phyloP scores from a whole-genome alignment of 2,888 invertebrate genomes.

The Octonoba sinensis region DNA sequence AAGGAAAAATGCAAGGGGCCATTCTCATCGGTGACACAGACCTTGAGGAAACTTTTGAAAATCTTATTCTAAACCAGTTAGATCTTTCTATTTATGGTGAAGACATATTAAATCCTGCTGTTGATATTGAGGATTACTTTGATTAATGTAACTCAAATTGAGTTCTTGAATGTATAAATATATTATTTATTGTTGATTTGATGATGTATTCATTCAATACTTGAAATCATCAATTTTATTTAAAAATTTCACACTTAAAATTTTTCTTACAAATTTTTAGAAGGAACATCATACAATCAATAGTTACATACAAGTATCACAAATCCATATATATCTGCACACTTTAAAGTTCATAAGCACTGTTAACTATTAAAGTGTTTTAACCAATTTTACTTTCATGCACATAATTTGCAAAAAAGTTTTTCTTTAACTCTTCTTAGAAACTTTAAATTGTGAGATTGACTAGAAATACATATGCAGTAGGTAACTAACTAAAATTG shows the following conservation, averaged over 20 bases:
- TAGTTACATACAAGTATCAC: too few species aligned
- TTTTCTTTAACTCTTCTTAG: too few species aligned
- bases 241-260: too few species aligned
- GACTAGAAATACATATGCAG: conserved; percentile 36
- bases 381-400: too few species aligned
- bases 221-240: too few species aligned
- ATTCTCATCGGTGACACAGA: conserved; percentile 97
- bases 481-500: conserved; percentile 32
- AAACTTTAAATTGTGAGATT: conserved; percentile 40
- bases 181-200: not conserved
- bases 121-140: conserved; percentile 99
- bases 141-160: conserved; percentile 76
- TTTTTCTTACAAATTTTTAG: too few species aligned
- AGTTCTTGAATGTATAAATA: not conserved
- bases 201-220: too few species aligned
- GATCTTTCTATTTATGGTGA: conserved; percentile 90
- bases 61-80: conserved; percentile 93
- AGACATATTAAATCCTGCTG: conserved; percentile 91
- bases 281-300: too few species aligned
- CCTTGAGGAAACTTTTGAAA: conserved; percentile 97
- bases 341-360: too few species aligned
- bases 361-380: too few species aligned
- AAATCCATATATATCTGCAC: too few species aligned
- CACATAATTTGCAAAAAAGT: too few species aligned
- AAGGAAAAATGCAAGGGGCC: conserved; percentile 90